Evolutionary conservation across 2,797 vertebrate species (phyloP).

Genomic region (Sphaeramia orbicularis): DNA sequence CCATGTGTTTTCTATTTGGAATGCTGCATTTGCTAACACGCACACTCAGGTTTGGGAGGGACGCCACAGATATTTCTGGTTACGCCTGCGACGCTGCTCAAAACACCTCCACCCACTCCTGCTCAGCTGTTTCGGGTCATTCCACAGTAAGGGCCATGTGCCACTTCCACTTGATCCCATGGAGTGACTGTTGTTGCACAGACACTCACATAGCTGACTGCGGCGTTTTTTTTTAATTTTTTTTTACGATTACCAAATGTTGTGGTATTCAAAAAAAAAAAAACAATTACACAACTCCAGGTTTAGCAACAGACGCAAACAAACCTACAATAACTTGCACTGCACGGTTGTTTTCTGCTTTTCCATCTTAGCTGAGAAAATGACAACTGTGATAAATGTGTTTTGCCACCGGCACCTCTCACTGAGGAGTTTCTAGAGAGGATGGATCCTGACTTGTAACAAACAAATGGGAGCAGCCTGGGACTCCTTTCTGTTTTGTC

Average conservation of each 20-base stretch:
- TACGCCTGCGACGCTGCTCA: constrained; percentile 62
- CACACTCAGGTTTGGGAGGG: constrained; percentile 79
- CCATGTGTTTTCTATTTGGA: constrained; percentile 80
- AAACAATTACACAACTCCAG: constrained; percentile 15
- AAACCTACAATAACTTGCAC: background rate
- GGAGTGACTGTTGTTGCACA: constrained; percentile 50
- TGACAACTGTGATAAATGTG: constrained; percentile 16
- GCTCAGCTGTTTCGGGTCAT: constrained; percentile 85
- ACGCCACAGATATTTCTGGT: constrained; percentile 83
- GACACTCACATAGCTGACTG: constrained; percentile 48
- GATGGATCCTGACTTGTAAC: constrained; percentile 36
- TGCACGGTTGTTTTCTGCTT: background rate
- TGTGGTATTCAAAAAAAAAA: background rate
- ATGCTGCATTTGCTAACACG: constrained; percentile 77
- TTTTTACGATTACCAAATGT: constrained; percentile 3
- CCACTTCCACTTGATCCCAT: constrained; percentile 67
- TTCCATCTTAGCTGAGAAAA: constrained; percentile 8
- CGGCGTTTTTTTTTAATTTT: background rate
- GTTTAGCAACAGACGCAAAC: constrained; percentile 1
- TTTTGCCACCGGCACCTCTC: constrained; percentile 17
- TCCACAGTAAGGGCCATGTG: constrained; percentile 77
- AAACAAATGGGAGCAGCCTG: constrained; percentile 45
- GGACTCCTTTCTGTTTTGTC: constrained; percentile 44
- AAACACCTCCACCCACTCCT: constrained; percentile 79
- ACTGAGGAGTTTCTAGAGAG: constrained; percentile 29